Percentiles rank a stretch among this genome's conserved stretches.
Conservation (phyloP, 2,797 vertebrate genomes). For the Tokudaia muenninki region DNA sequence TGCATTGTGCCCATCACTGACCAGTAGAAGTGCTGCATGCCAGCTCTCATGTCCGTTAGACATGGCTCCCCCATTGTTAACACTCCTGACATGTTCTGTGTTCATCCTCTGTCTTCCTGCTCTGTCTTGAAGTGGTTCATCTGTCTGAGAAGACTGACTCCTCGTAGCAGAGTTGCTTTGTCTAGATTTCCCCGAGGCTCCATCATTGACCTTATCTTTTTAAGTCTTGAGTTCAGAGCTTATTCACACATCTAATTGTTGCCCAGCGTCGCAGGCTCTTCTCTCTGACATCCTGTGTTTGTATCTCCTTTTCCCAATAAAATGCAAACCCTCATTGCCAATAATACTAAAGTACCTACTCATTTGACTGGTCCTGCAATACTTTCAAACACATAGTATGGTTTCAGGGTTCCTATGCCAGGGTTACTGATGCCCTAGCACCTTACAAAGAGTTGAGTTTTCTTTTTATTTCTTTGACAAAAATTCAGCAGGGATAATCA, state of each 20-base stretch:
- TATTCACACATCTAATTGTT: neutral
- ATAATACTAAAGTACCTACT: neutral
- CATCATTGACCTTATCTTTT: neutral
- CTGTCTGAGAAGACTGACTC: neutral
- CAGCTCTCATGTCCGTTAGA: neutral
- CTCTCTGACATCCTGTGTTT: neutral
- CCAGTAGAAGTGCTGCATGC: neutral
- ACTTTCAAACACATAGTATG: neutral
- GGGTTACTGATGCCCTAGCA: neutral
- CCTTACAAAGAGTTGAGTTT: neutral
- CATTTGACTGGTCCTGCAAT: neutral
- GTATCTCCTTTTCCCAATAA: neutral
- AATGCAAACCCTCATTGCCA: neutral
- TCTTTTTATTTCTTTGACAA: slow-evolving; percentile 13
- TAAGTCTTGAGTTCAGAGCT: neutral
- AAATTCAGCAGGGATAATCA: neutral
- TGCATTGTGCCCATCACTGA: neutral
- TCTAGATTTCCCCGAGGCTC: neutral
- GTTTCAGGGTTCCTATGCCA: neutral
- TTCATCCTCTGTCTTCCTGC: neutral
- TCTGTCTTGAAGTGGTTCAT: neutral
- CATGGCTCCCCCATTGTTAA: neutral
- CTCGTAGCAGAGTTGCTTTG: neutral
- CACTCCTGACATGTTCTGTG: neutral
- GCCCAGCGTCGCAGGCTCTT: neutral